These are phyloP conservation scores for Pipra filicauda DNA, from an alignment of 2,113 vertebrate species.

Conservation along the genomic window DNA sequence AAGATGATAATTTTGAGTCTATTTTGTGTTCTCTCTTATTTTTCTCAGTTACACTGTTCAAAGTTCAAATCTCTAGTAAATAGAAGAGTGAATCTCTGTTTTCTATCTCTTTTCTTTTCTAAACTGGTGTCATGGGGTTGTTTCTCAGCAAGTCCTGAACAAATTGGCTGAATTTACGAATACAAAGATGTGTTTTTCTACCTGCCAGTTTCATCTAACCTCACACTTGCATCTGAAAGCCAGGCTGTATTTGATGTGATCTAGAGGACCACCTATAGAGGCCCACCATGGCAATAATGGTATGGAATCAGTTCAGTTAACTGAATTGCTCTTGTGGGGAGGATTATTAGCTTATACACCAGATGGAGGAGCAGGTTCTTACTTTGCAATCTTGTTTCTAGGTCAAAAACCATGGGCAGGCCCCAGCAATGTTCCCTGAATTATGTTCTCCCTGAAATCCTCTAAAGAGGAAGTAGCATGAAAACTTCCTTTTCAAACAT, in stretches of 20 bases:
- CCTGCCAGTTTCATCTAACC: background rate
- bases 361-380: slow-evolving; percentile 11
- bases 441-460: background rate
- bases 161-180: slow-evolving; percentile 14
- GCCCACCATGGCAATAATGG: background rate
- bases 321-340: background rate
- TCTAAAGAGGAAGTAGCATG: background rate
- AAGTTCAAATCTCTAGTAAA: slow-evolving; percentile 23
- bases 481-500: background rate
- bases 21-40: background rate
- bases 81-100: background rate
- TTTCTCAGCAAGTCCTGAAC: background rate
- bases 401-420: slow-evolving; percentile 3
- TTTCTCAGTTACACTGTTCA: background rate
- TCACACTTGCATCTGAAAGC: background rate
- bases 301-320: background rate
- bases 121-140: background rate
- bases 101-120: slow-evolving; percentile 11
- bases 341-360: background rate
- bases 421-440: background rate
- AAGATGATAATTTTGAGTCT: slow-evolving; percentile 12
- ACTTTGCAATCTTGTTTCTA: slow-evolving; percentile 6
- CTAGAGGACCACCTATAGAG: background rate
- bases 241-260: background rate
- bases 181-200: background rate